Evolutionary conservation across 2,888 invertebrate genomes (phyloP).

Genomic region (Tryphoninae sp.): DNA sequence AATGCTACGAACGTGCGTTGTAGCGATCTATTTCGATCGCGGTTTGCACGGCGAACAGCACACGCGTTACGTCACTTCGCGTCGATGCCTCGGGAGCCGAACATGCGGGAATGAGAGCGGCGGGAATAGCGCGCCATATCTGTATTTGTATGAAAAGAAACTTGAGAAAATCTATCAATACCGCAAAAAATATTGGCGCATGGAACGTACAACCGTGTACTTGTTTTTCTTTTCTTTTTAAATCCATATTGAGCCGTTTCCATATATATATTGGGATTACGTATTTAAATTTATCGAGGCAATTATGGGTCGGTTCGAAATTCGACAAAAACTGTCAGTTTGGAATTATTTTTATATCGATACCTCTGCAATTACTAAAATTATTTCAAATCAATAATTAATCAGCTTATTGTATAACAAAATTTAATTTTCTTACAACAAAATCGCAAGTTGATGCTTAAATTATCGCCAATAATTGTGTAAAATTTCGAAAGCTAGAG

Average conservation of each 20-base stretch:
- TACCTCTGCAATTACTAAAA: no score
- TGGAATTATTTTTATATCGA: no score
- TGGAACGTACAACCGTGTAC: not conserved
- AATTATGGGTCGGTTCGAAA: no score
- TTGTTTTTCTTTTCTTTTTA: not conserved
- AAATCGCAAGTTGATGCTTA: no score
- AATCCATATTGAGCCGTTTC: not conserved
- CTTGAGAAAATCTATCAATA: not conserved
- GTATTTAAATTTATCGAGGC: no score
- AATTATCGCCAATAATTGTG: no score
- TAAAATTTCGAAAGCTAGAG: no score
- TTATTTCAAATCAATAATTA: no score
- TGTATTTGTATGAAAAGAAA: constrained; percentile 17
- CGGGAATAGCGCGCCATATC: constrained; percentile 24
- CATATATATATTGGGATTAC: not conserved
- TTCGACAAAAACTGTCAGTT: no score
- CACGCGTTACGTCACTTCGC: constrained; percentile 33
- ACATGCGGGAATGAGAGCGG: constrained; percentile 6
- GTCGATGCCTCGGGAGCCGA: constrained; percentile 16
- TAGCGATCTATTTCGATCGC: constrained; percentile 57
- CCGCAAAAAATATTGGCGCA: not conserved
- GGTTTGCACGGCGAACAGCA: constrained; percentile 1
- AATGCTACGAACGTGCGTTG: constrained; percentile 17
- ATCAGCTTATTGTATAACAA: no score
- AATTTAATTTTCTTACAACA: no score